These are phyloP conservation scores for Piezodorus guildinii DNA, from an alignment of 1,140 invertebrate species.

Conservation along the genomic window DNA sequence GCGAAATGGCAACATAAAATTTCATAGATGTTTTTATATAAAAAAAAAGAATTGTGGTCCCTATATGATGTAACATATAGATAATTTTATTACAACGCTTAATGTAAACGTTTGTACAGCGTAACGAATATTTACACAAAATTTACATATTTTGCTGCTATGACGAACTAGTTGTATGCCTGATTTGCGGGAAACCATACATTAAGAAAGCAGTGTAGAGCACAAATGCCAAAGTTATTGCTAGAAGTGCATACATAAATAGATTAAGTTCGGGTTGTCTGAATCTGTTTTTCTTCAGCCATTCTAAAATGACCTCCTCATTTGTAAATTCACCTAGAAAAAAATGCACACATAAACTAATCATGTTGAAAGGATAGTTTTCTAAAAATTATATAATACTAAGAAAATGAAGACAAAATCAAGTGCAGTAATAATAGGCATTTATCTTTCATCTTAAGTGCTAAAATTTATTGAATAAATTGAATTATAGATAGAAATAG, in stretches of 20 bases:
- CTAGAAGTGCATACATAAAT: conserved; percentile 87
- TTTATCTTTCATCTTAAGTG: too few species aligned
- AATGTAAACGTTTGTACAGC: conserved; percentile 12
- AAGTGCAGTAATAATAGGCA: too few species aligned
- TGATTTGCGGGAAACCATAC: conserved; percentile 61
- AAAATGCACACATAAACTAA: too few species aligned
- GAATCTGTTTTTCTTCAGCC: conserved; percentile 86
- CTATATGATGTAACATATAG: neutral
- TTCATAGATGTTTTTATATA: too few species aligned
- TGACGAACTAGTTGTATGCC: neutral
- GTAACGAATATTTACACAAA: too few species aligned
- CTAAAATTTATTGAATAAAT: too few species aligned
- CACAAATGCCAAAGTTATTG: conserved; percentile 71
- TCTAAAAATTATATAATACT: too few species aligned
- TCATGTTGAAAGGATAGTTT: too few species aligned
- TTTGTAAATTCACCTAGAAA: conserved; percentile 63
- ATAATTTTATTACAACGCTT: neutral
- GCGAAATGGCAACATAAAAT: too few species aligned
- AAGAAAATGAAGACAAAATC: too few species aligned
- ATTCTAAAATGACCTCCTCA: conserved; percentile 82
- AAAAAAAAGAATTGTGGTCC: conserved; percentile 1
- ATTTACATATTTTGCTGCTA: too few species aligned
- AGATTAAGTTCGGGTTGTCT: conserved; percentile 84
- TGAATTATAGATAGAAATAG: too few species aligned
- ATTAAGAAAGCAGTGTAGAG: conserved; percentile 83